Base-by-base conservation (phyloP, 2,113 vertebrate species). In the Rhinoderma darwinii region DNA sequence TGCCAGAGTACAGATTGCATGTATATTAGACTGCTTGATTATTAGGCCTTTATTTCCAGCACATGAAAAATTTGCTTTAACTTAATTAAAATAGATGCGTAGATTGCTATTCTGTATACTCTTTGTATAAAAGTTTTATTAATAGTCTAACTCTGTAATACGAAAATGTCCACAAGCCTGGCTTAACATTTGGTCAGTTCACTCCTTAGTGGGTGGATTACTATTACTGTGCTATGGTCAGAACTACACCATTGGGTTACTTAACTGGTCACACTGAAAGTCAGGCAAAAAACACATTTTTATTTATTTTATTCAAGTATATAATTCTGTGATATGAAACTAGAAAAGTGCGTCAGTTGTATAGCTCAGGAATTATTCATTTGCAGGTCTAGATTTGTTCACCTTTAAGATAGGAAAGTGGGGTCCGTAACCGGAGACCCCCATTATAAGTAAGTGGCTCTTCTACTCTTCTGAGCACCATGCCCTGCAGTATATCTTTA, bases 1-100 rank as follows among this genome's bases (percentile, higher is more conserved):
- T 76, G 83, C 83, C 47, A 84, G 66, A 82, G 47, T 54, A 81
- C 77, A 81, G 66, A 59, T 44, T 81, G 47, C 27, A 70, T 41
- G 25, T 39, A 41, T 66, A 81, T 44, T 86, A 25, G n/a, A 76
- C 39, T 44, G 22, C 37, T 66, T 44, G 79, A 41, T 27, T 44
- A n/a, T 43, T 82, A 72, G 47, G 68, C 35, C 37, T 72, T 50
- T 51, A 47, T 68, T 32, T 84, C 50, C 47, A 74, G 47, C 83
- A 84, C 50, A 41, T 20, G 27, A 51, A 44, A 83, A 6, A 20
- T 77, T 80, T 54, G 68, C 68, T 84, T 73, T 84, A 39, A 54
- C 27, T 43, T 84, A 84, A 39, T 74, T 74, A 37, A 73, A 76
- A 76, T 75, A 84, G 61, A 76, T 43, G 54, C 12, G 17, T 32